Percentiles rank a stretch among this genome's conserved stretches.
phyloP scores from a whole-genome alignment of 2,797 vertebrate species.

The Oceanodroma leucorhoa region DNA sequence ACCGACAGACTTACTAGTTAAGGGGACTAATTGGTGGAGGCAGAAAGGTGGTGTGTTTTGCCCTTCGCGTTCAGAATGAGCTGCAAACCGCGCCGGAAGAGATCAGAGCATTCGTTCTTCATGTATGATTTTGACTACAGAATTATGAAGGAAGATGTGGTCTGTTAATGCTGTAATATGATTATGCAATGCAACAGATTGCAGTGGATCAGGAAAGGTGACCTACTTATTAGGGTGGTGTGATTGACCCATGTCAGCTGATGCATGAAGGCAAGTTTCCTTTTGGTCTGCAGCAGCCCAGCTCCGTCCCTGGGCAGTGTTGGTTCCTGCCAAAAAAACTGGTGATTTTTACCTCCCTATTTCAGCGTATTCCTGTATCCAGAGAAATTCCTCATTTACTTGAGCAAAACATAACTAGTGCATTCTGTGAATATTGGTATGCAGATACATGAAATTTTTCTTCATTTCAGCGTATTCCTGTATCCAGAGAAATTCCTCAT shows the following conservation, averaged over 20 bases:
- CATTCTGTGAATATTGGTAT: neutral
- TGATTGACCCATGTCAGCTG: slow-evolving; percentile 54
- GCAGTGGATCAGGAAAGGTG: slow-evolving; percentile 61
- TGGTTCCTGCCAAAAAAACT: neutral
- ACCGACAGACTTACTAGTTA: neutral
- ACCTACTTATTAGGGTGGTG: slow-evolving; percentile 51
- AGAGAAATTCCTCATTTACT: neutral
- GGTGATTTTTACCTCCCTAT: neutral
- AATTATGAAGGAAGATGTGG: neutral
- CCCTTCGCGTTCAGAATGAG: neutral
- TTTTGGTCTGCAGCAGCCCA: neutral
- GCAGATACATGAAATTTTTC: neutral
- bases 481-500: neutral
- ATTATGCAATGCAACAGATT: slow-evolving; percentile 37
- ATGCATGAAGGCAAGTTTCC: slow-evolving; percentile 17
- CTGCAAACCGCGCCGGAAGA: accelerated
- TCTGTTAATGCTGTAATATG: slow-evolving; percentile 9
- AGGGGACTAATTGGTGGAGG: neutral
- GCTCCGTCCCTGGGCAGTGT: neutral
- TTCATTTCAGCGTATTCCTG: neutral
- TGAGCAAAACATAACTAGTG: neutral
- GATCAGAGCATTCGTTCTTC: neutral
- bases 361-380: neutral
- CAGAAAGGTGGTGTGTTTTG: neutral
- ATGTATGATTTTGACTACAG: neutral